Evolutionary conservation across 2,797 vertebrate genomes (phyloP).

Genomic region (Erpetoichthys calabaricus): DNA sequence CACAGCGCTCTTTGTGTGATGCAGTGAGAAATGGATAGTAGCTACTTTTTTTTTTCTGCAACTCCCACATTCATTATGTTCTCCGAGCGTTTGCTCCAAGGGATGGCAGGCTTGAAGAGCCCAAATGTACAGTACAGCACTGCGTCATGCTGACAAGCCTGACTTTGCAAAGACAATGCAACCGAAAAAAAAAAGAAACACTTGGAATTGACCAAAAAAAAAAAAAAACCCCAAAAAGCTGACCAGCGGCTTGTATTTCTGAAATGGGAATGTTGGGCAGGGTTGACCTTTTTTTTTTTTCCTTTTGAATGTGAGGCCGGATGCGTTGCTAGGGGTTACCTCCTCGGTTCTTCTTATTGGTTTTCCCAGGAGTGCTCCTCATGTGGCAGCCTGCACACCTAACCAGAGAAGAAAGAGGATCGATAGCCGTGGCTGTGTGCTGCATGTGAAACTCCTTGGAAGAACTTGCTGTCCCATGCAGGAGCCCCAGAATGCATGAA

Average conservation of each 20-base stretch:
- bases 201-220: too few relatives aligned
- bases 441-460: too few relatives aligned
- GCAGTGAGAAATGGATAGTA: constrained; percentile 10
- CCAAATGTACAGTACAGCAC: too few relatives aligned
- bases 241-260: too few relatives aligned
- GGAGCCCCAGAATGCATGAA: too few relatives aligned
- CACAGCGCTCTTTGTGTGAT: constrained; percentile 12
- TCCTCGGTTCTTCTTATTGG: constrained; percentile 12
- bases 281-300: too few relatives aligned
- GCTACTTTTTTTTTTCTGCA: constrained; percentile 11
- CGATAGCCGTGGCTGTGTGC: constrained; percentile 1
- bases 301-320: constrained; percentile 18
- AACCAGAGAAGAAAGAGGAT: constrained; percentile 6
- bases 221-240: too few relatives aligned
- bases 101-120: background rate
- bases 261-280: too few relatives aligned
- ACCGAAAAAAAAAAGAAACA: too few relatives aligned
- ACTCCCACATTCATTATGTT: constrained; percentile 8
- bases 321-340: constrained; percentile 28
- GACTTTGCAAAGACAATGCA: too few relatives aligned
- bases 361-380: constrained; percentile 16
- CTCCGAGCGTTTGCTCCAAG: constrained; percentile 9
- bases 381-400: constrained; percentile 12
- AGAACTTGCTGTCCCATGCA: too few relatives aligned
- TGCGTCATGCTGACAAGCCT: too few relatives aligned